Base-by-base conservation (phyloP, 2,797 vertebrate genomes). In the Moxostoma hubbsi region DNA sequence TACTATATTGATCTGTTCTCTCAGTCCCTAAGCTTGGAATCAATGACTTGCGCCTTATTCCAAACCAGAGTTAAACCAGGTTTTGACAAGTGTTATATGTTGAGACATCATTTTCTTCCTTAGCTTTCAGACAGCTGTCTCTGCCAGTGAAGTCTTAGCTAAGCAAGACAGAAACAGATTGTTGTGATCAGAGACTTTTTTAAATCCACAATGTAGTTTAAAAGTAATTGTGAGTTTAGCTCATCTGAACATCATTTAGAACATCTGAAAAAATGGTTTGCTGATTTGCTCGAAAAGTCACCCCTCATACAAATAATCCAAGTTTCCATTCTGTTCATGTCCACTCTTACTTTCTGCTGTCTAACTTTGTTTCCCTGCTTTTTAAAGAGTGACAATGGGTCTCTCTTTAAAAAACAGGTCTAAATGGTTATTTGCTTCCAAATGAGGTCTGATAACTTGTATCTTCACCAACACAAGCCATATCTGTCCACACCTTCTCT, bases 141-240 rank as follows among this genome's bases (percentile, higher is more conserved):
- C 9, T 47, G 12, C n/a, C 2, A 46, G 36, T 1, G 9, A 71
- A 6, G 1, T 57, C n/a, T 57, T 12, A 9, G n/a, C 43, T 7
- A 5, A 6, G 47, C 45, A 3, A 47, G 43, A 13, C 69, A 6
- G 10, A 72, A 16, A 46, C n/a, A 8, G n/a, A 57, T 46, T 46
- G n/a, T 57, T 71, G 4, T 71, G 68, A 57, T 71, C n/a, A 46
- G 6, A 57, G 43, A 9, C 68, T 46, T 72, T 72, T 15, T 7
- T 13, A 55, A 72, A 72, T 49, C 11, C 15, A 49, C 11, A 18
- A 72, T 72, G 11, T 13, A 50, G 15, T 66, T 50, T 6, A 15
- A 47, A 47, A 15, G 36, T 36, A 36, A 36, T 36, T 36, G 3
- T 36, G 36, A 3, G 36, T 4, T 36, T 36, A 4, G 36, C 36